Evolutionary conservation across 2,797 vertebrate species (phyloP), one percentile per base, ranked within the genome.

Genomic region (Poliocrania exsul): DNA sequence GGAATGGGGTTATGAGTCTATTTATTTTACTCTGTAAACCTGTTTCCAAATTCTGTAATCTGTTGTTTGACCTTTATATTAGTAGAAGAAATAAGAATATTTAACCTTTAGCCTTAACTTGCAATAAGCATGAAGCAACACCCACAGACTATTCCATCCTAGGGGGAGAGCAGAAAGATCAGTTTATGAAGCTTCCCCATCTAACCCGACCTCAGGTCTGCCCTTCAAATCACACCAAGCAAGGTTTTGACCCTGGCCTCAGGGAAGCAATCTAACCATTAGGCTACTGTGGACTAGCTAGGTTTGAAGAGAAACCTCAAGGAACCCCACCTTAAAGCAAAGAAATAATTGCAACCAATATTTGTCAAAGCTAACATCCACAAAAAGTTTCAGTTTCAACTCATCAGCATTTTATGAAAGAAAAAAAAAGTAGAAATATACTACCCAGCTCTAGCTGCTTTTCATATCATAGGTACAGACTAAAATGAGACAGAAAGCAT

Each of bases 401-500:
- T 65, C 53, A 70, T 60, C 25, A 80, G 35, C 17, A 58, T 53
- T 91, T 93, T 57, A 61, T 2, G 2, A 83, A 81, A 78, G 33
- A 69, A 91, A 92, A 67, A 67, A 3, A 46, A 33, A 13, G 29
- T 86, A 49, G 53, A 72, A 93, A 91, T 79, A 81, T 66, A 26
- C 47, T 62, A 75, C 24, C 25, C 80, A 84, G 25, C 3, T 81
- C 58, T 81, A 49, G 33, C 25, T 70, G 40, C 26, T 70, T 92
- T 94, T 75, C 50, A 51, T 47, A 25, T 72, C 53, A 46, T 51
- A 94, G 57, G 75, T 96, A 62, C 31, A 81, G 57, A 77, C 5
- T 70, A 70, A 89, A 93, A 72, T 26, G 77, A 86, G 73, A 57
- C 21, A 86, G 79, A 93, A 78, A 86, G 25, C n/a, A 83, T 85